Evolutionary conservation across 2,888 invertebrate species (phyloP).

Genomic region (Phaonia tiefii): DNA sequence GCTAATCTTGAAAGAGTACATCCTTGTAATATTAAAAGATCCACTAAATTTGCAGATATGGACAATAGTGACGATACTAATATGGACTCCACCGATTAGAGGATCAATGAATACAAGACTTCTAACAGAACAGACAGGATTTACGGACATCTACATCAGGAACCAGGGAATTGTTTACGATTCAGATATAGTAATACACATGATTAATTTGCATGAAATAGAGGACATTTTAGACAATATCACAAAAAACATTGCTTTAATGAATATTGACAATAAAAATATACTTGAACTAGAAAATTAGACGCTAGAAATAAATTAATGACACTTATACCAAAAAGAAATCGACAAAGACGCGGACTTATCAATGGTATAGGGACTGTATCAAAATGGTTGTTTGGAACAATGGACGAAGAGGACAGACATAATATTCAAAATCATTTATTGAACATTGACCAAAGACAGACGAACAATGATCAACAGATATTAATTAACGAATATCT

Average conservation of each 20-base stretch:
- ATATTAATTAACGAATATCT: no score
- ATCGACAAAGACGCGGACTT: no score
- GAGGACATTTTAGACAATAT: conserved; percentile 17
- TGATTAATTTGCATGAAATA: no score
- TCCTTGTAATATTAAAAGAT: conserved; percentile 54
- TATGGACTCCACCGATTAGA: conserved; percentile 7
- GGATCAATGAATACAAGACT: conserved; percentile 26
- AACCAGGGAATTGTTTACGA: conserved; percentile 53
- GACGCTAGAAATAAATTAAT: conserved; percentile 49
- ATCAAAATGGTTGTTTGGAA: no score
- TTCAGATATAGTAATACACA: conserved; percentile 55
- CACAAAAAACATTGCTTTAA: conserved; percentile 54
- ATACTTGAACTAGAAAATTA: conserved; percentile 45
- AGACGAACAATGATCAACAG: no score
- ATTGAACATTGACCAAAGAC: background rate
- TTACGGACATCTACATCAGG: conserved; percentile 49
- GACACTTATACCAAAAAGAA: no score
- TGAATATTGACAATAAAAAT: no score
- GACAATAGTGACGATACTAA: conserved; percentile 21
- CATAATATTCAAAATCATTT: conserved; percentile 33
- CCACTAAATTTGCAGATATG: conserved; percentile 56
- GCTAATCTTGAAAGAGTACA: conserved; percentile 41
- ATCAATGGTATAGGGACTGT: no score
- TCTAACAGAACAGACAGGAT: conserved; percentile 54
- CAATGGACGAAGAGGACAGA: no score